Conservation (phyloP, 92 coral and sea anemone genomes). For the Blastomussa wellsi region DNA sequence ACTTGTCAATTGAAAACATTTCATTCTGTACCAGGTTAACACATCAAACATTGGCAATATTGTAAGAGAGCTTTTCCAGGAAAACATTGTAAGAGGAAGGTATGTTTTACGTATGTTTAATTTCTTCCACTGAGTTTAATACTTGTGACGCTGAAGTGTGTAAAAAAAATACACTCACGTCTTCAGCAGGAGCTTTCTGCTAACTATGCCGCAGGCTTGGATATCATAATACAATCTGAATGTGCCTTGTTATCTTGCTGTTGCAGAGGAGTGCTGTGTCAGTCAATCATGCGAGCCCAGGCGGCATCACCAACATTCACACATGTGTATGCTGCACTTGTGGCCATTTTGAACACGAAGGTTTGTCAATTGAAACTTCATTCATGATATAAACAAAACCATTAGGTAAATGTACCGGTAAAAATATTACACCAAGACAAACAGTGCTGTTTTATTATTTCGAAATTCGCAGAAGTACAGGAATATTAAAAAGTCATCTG, state of each 20-base stretch:
- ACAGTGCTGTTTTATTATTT: no score
- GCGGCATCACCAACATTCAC: constrained; percentile 95
- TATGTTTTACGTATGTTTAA: neutral
- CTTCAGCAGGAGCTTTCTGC: neutral
- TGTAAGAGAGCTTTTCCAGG: constrained; percentile 96
- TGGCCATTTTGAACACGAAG: constrained; percentile 92
- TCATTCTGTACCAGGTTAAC: constrained; percentile 65
- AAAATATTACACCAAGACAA: no score
- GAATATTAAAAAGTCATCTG: no score
- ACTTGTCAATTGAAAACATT: neutral
- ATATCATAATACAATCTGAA: neutral
- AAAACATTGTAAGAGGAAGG: constrained; percentile 97
- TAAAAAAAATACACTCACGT: neutral
- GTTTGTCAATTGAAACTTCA: constrained; percentile 53
- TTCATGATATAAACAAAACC: neutral
- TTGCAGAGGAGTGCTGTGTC: constrained; percentile 90
- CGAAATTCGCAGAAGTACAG: no score
- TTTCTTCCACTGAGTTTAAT: neutral
- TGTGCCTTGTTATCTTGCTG: neutral
- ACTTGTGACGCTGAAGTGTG: neutral
- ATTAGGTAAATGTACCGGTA: neutral
- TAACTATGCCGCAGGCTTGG: neutral
- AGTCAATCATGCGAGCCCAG: constrained; percentile 94
- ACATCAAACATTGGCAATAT: constrained; percentile 92
- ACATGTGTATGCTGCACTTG: constrained; percentile 94